Evolutionary conservation across 1,140 invertebrate genomes (phyloP), one percentile per base, ranked within the genome.

Genomic region (Nilaparvata lugens): DNA sequence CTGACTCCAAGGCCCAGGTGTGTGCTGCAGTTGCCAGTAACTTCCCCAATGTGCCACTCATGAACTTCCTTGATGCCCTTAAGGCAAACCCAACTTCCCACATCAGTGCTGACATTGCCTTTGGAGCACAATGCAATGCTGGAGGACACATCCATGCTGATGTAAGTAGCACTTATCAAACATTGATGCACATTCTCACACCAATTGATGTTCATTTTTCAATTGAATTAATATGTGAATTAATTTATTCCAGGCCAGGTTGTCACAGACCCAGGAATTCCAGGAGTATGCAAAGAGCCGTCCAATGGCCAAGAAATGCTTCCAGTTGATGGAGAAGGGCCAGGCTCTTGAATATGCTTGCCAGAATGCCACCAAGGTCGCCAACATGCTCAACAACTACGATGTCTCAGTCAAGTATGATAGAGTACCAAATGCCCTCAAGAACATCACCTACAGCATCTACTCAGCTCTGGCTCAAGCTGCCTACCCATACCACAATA

Each of bases 291-390:
- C 85, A 18, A 64, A 74, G 31, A 60, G 75, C 4, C 64, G 70
- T 4, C 67, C 71, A 1, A 11, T 70, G 7, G 70, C 71, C 21
- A 69, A 78, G 38, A 59, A 75, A 61, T 85, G 82, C 65, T 23
- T 71, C 38, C 38, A 72, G 35, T 70, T 85, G 65, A 78, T 79
- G 65, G 67, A 76, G 45, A 56, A 75, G 60, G 76, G 76, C 13
- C 80, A 82, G 65, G 72, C 78, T 52, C 74, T 79, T 61, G 71
- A 79, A 25, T 67, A 69, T 4, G 72, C 74, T 58, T 85, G 84
- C 67, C 74, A 76, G 40, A 76, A 79, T 31, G 71, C 77, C 55
- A 79, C 77, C 13, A 59, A 72, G 3, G 63, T 68, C 19, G 76
- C 79, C 1, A 75, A 76, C 28, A 65, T 74, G 25, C 69, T 79